Base-by-base conservation (phyloP, 2,888 invertebrate genomes). In the Drosophila austrosaltans region DNA sequence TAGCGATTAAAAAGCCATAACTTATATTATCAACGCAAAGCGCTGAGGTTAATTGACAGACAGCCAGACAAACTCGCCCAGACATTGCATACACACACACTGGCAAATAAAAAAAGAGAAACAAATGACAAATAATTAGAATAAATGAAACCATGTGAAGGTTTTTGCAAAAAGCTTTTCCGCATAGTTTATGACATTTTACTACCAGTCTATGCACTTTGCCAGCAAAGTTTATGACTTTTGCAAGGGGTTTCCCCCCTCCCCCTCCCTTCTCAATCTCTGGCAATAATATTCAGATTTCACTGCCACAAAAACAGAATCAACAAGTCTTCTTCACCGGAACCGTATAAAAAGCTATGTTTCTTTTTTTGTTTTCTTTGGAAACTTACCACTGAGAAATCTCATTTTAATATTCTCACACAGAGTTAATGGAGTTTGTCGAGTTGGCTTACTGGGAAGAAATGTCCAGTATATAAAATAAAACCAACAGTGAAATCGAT, bases 1-100 rank as follows among this genome's bases (percentile, higher is more conserved):
- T 69, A 84, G 72, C 89, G 82, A 89, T 89, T 90, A 90, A 90
- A 89, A 90, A 89, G 79, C 81, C 79, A 90, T 90, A 90, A 89
- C 80, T 89, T 90, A 88, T 80, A 85, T 83, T 89, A 89, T 90
- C 87, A 90, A 89, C 89, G 74, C 89, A 87, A 89, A 85, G 72
- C 85, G 74, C 66, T 77, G 81, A 87, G 89, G 89, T 88, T 89
- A 86, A 88, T 89, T 85, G 89, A 89, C 85, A 86, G 82, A 79
- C 78, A 64, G 83, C 69, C 85, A 82, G 88, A 77, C 72, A 80
- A 75, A 78, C 79, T 77, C 72, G 72, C 72, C 72, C 82, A 76
- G 85, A 64, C 82, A 36, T 63, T 66, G 81, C 58, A 64, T 39
- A 22, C 16, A 16, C 10, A 39, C 68, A 70, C 56, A 81, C 64